These are phyloP conservation scores for Nannoperca australis DNA, from an alignment of 2,797 vertebrate species.

Conservation along the genomic window DNA sequence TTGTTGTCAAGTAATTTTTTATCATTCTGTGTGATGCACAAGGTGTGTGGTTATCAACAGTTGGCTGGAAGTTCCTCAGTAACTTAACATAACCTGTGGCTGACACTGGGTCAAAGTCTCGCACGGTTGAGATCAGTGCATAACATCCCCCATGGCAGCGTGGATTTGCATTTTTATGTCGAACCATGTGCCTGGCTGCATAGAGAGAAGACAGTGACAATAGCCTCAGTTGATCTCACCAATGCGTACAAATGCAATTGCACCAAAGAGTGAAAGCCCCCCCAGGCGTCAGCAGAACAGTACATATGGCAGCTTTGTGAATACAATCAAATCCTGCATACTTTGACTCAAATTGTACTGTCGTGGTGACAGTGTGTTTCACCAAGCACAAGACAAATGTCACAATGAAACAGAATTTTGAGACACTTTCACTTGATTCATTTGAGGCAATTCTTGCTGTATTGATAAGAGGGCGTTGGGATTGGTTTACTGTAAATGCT, in stretches of 20 bases:
- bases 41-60: conserved; percentile 41
- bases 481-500: neutral
- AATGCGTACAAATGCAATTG: conserved; percentile 82
- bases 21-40: neutral
- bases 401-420: neutral
- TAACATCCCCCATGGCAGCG: conserved; percentile 32
- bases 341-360: conserved; percentile 12
- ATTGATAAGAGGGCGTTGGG: neutral
- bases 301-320: conserved; percentile 59
- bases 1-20: neutral
- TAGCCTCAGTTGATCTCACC: conserved; percentile 69
- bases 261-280: conserved; percentile 66
- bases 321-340: conserved; percentile 30
- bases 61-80: conserved; percentile 33
- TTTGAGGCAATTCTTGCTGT: neutral
- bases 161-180: conserved; percentile 61
- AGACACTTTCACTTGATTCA: neutral
- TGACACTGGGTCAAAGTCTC: conserved; percentile 34
- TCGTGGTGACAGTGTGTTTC: conserved; percentile 13
- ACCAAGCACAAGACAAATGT: conserved; percentile 6
- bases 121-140: conserved; percentile 33
- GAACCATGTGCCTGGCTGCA: conserved; percentile 58
- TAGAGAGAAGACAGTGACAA: conserved; percentile 56
- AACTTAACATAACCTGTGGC: conserved; percentile 52
- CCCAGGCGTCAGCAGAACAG: conserved; percentile 45